Evolutionary conservation across 1,140 invertebrate genomes (phyloP), one percentile per base, ranked within the genome.

Genomic region (Neodiprion fabricii): DNA sequence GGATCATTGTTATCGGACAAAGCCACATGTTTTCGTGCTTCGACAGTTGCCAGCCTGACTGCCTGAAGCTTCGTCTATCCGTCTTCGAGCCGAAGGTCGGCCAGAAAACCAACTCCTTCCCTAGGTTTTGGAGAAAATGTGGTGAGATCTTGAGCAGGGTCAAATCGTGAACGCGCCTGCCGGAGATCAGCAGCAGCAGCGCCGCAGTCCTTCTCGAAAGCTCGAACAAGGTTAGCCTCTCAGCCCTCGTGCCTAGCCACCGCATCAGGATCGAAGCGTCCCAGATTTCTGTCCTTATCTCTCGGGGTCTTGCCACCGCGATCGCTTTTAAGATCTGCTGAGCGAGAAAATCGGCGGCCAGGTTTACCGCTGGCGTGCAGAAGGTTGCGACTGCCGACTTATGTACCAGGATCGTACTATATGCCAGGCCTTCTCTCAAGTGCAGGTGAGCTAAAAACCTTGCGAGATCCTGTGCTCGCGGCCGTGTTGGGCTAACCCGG

Each of bases 401-500:
- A 74, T 85, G 79, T 2, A 85, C 79, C 28, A 84, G 74, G 76
- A 85, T 81, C 1, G 83, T 80, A 53, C 78, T 76, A 23, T 79
- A 78, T 21, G 77, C 75, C 28, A 82, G 61, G 49, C 68, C n/a
- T 48, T 74, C 21, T 11, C 14, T 72, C 8, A 77, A 48, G 77
- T 7, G 73, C 67, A 70, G 74, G 75, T 71, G 79, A 69, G 69
- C 73, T 68, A 75, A 50, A 61, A 77, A 77, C 72, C 71, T 72
- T 1, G 76, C 72, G 21, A 77, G 10, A 47, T 78, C 48, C 12
- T 79, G 73, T 10, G 75, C 74, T 8, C 17, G 40, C 0, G 81
- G 82, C 2, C 10, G 66, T 17, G 67, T 70, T 28, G 75, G 76
- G 66, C 79, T 74, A 9, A 84, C 17, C 10, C 70, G 72, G 48